phyloP scores from a whole-genome alignment of 2,797 vertebrate genomes.

The Gambelia wislizenii region DNA sequence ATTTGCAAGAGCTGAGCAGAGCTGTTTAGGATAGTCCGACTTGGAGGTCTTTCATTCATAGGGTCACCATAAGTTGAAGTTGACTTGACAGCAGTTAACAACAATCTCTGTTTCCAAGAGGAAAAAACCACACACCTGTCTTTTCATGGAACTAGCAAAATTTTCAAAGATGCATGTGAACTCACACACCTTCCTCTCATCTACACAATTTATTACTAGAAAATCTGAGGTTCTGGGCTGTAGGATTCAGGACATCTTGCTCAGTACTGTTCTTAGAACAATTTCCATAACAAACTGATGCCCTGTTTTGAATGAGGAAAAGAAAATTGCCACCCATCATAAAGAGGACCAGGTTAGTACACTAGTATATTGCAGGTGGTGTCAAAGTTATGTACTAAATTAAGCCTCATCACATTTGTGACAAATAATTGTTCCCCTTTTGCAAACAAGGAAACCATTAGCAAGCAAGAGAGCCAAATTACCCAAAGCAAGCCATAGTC shows the following conservation, averaged over 20 bases:
- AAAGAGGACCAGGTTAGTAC: not conserved
- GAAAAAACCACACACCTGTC: too few species aligned
- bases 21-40: too few species aligned
- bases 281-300: not conserved
- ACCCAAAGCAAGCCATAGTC: slow-evolving; percentile 13
- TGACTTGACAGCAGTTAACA: too few species aligned
- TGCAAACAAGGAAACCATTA: not conserved
- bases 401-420: not conserved
- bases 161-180: not conserved
- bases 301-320: not conserved
- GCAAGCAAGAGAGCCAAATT: not conserved
- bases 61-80: too few species aligned
- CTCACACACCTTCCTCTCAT: not conserved
- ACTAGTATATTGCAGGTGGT: slow-evolving; percentile 32
- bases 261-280: not conserved
- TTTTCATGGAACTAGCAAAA: not conserved
- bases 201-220: not conserved
- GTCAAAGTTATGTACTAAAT: slow-evolving; percentile 28
- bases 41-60: too few species aligned
- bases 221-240: not conserved
- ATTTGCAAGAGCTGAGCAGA: too few species aligned
- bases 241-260: not conserved
- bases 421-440: slow-evolving; percentile 22
- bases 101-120: not conserved
- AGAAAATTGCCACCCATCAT: not conserved